Percentiles rank a stretch among this genome's conserved stretches.
These are phyloP conservation scores for Meta bourneti DNA, from an alignment of 2,888 invertebrate genomes.

Conservation along the genomic window DNA sequence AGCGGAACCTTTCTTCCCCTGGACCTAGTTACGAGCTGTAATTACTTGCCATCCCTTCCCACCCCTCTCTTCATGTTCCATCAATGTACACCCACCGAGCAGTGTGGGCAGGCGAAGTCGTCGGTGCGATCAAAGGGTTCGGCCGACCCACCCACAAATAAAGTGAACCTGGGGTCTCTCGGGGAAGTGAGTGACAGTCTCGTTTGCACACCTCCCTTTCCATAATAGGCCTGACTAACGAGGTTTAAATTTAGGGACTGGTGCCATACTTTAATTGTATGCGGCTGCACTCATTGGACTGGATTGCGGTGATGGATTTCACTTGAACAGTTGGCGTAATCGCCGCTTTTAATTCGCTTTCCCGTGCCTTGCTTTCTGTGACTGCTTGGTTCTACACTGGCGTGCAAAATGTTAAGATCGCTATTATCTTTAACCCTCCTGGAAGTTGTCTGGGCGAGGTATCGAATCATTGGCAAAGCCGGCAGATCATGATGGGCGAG, in stretches of 20 bases:
- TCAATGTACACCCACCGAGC: conserved; percentile 46
- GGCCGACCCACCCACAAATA: conserved; percentile 13
- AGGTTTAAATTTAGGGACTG: neutral
- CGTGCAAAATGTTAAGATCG: too few species aligned
- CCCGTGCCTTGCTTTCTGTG: too few species aligned
- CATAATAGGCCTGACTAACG: neutral
- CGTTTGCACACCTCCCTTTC: conserved; percentile 7
- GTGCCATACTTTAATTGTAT: neutral
- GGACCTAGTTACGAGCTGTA: conserved; percentile 33
- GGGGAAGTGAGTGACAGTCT: neutral
- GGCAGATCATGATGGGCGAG: too few species aligned
- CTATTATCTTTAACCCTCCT: too few species aligned
- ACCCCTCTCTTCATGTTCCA: neutral
- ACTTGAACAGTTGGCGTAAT: too few species aligned
- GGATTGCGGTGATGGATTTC: too few species aligned
- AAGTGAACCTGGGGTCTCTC: neutral
- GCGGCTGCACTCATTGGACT: too few species aligned
- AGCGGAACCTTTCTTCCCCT: conserved; percentile 52
- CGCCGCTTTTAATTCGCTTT: too few species aligned
- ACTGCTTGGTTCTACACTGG: too few species aligned
- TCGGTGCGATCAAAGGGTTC: conserved; percentile 55
- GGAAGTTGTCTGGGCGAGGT: too few species aligned
- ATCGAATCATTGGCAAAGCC: too few species aligned
- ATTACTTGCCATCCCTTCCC: conserved; percentile 30
- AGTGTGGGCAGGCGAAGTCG: conserved; percentile 40